A percentile compares a stretch with the other conserved stretches of the same genome.
Conservation (phyloP, 2,888 invertebrate genomes). For the Trachelus iudaicus region DNA sequence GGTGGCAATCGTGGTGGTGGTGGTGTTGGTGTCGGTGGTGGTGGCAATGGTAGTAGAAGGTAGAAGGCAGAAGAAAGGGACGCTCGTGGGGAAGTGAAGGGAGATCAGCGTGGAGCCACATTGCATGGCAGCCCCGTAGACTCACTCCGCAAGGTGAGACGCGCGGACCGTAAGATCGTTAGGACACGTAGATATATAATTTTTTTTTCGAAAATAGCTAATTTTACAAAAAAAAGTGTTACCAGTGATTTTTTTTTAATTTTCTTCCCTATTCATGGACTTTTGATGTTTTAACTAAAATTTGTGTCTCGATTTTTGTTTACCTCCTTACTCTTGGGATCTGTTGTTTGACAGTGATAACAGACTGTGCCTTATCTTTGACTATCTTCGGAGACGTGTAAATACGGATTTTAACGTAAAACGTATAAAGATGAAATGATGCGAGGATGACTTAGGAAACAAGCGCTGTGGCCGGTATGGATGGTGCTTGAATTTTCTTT, state of each 20-base stretch:
- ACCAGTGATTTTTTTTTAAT: not conserved
- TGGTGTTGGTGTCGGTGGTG: not conserved
- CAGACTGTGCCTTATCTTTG: conserved; percentile 20
- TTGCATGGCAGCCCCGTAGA: conserved; percentile 61
- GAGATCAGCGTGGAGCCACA: conserved; percentile 61
- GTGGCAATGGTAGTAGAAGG: not conserved
- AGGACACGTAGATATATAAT: not conserved
- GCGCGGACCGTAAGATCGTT: conserved; percentile 50
- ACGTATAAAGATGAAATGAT: not conserved
- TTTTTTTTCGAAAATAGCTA: not conserved
- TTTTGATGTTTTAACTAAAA: not conserved
- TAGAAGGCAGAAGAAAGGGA: conserved; percentile 7
- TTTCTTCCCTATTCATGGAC: not conserved
- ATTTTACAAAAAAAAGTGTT: not conserved
- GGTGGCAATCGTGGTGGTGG: not conserved
- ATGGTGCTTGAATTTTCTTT: not conserved
- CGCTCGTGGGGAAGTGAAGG: conserved; percentile 27
- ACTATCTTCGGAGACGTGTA: conserved; percentile 32
- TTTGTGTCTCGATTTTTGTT: not conserved
- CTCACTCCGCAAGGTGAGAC: conserved; percentile 65
- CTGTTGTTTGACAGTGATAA: conserved; percentile 43
- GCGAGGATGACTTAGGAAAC: not conserved
- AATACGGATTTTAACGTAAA: conserved; percentile 18
- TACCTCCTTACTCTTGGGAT: not conserved
- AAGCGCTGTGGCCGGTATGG: not conserved